Conservation (phyloP, 2,888 invertebrate genomes). For the Danaus chrysippus region DNA sequence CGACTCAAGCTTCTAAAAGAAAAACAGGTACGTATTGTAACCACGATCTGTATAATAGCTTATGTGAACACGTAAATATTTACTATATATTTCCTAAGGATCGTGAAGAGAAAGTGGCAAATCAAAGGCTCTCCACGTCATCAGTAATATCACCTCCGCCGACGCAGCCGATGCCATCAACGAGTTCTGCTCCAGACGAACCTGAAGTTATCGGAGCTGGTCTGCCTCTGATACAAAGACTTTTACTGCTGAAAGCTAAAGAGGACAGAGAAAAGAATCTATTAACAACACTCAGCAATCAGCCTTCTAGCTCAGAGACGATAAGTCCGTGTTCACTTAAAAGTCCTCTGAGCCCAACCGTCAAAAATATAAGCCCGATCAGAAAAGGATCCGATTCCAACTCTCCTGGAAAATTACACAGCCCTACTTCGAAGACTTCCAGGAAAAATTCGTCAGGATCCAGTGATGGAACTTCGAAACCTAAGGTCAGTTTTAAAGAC, state of each 20-base stretch:
- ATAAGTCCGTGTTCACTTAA: constrained; percentile 74
- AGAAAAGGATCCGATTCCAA: constrained; percentile 73
- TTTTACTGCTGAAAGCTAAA: constrained; percentile 86
- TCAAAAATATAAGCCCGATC: constrained; percentile 71
- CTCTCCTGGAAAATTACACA: constrained; percentile 72
- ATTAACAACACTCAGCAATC: constrained; percentile 64
- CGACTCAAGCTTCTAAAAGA: constrained; percentile 89
- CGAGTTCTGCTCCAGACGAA: constrained; percentile 78
- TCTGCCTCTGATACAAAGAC: constrained; percentile 85
- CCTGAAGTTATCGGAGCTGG: constrained; percentile 84
- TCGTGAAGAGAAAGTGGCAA: constrained; percentile 73
- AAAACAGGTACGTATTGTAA: constrained; percentile 81
- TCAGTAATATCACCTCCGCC: constrained; percentile 65
- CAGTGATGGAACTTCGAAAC: constrained; percentile 64
- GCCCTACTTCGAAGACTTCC: constrained; percentile 68
- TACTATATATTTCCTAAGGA: constrained; percentile 49
- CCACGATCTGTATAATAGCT: too few species aligned
- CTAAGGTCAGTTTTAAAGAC: constrained; percentile 82
- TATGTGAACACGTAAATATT: background rate
- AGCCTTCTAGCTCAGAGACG: constrained; percentile 74
- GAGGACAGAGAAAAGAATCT: constrained; percentile 81
- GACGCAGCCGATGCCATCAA: constrained; percentile 80
- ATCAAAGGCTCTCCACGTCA: constrained; percentile 64
- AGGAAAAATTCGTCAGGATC: constrained; percentile 73
- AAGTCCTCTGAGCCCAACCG: constrained; percentile 73